Evolutionary conservation across 2,888 invertebrate species (phyloP).

Genomic region (Acanthacorydalis orientalis): DNA sequence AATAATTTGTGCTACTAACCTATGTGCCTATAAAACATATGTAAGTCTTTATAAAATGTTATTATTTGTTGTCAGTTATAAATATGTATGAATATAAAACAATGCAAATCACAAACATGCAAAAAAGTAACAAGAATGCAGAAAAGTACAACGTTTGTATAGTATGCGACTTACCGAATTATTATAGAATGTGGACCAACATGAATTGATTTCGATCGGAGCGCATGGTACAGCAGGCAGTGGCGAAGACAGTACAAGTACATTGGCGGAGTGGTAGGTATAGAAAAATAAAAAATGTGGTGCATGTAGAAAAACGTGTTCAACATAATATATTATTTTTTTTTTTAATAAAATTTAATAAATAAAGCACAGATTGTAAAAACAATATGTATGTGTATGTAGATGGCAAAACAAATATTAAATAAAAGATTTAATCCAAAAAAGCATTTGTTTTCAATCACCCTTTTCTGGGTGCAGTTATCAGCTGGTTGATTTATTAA

Average conservation of each 20-base stretch:
- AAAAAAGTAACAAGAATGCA: not conserved
- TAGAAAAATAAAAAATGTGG: constrained; percentile 28
- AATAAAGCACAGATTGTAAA: not conserved
- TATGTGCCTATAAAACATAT: too few species aligned
- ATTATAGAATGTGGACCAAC: not conserved
- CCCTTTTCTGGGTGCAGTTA: too few species aligned
- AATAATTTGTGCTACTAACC: too few species aligned
- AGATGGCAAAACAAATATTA: too few species aligned
- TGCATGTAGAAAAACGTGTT: constrained; percentile 29
- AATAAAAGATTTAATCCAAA: too few species aligned
- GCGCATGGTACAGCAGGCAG: not conserved
- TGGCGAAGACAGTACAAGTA: constrained; percentile 21
- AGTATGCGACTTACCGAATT: constrained; percentile 2
- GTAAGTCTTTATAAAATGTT: too few species aligned
- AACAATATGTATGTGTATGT: too few species aligned
- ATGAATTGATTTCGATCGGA: not conserved
- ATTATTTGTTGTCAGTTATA: too few species aligned
- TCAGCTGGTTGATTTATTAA: too few species aligned
- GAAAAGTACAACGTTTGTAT: not conserved
- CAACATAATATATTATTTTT: not conserved
- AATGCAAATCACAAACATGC: too few species aligned
- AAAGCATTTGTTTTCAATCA: too few species aligned
- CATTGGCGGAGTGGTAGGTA: constrained; percentile 27
- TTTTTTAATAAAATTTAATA: not conserved
- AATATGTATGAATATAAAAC: too few species aligned